Evolutionary conservation across 2,797 vertebrate species (phyloP), one percentile per base, ranked within the genome.

Genomic region (Graptemys geographica): DNA sequence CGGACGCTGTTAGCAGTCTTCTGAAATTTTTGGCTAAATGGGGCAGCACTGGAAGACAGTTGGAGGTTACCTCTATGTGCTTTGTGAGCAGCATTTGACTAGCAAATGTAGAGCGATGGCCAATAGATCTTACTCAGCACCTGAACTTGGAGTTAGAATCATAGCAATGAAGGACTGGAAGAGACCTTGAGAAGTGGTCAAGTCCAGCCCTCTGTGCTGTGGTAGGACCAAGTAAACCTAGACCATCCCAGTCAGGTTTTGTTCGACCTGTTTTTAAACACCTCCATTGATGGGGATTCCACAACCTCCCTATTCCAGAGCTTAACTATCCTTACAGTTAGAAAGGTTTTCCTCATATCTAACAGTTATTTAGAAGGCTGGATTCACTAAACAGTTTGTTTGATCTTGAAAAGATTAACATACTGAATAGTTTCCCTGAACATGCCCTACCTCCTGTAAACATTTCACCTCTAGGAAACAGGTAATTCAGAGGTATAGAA

Each of bases 1-100:
- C 88, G 11, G 47, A 47, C 95, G n/a, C 41, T 55, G 47, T 37
- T 91, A 41, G 79, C 10, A 55, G 19, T 62, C 91, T 93, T 86
- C 92, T 47, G 95, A 84, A 87, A 0, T 7, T 21, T 76, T 83
- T 28, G 52, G 41, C 31, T 86, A 83, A 90, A 82, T 28, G 79
- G 88, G 28, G 9, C 69, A 82, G 53, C 2, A 1, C 11, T 87
- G 74, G 82, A 37, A 82, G 62, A 72, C 72, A 91, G 37, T 56
- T 84, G 91, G 89, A 90, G 5, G 1, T 0, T 80, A 72, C 33
- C 41, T 83, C 84, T 80, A 2, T 55, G 9, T 9, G 57, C 81
- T 87, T 90, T 90, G 56, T 1, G 2, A 72, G 78, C 19, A 72
- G 27, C 55, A 44, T 8, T 84, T 15, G 69, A 79, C 65, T 53